Base-by-base conservation (phyloP, 2,888 invertebrate species). In the Apamea epomidion region DNA sequence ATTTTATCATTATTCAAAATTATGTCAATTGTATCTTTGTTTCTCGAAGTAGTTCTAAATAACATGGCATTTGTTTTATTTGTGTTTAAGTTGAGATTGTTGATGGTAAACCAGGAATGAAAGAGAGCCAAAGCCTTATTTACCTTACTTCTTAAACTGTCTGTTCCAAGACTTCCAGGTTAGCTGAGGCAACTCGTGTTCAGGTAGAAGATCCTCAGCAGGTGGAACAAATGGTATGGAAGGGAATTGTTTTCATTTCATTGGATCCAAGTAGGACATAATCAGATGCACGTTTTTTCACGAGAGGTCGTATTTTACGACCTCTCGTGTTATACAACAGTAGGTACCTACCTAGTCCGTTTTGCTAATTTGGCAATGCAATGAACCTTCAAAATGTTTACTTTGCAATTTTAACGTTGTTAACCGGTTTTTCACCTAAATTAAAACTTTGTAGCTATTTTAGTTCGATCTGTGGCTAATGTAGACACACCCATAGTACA, bases 391-490 rank as follows among this genome's bases (percentile, higher is more conserved):
- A 64, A 32, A 64, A 45, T 58, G 18, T 58, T 45, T 32, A 42
- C 25, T 60, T 54, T n/a, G 25, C 18, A 45, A 32, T 64, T 48
- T 21, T 21, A 42, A 25, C 12, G 32, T 32, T 48, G 48, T 42
- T 71, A 5, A 45, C 21, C 37, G 12, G 32, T 64, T 74, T 71
- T 75, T 37, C 29, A 45, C 3, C 14, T 37, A 51, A 21, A 69
- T 60, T 82, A 58, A 82, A 76, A 76, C 58, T 58, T 76, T 81
- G 76, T 62, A 42, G 45, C 29, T 62, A 78, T 68, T 67, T 71
- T 64, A 58, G 32, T 65, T 32, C 51, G 71, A 68, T 62, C 32
- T 37, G 25, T 67, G 18, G 45, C n/a, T 45, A 58, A 37, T 18
- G 6, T 65, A 70, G 80, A 80, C 80, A 80, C 76, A 80, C 76